phyloP scores from a whole-genome alignment of 1,140 invertebrate genomes.

The Euschistus heros region DNA sequence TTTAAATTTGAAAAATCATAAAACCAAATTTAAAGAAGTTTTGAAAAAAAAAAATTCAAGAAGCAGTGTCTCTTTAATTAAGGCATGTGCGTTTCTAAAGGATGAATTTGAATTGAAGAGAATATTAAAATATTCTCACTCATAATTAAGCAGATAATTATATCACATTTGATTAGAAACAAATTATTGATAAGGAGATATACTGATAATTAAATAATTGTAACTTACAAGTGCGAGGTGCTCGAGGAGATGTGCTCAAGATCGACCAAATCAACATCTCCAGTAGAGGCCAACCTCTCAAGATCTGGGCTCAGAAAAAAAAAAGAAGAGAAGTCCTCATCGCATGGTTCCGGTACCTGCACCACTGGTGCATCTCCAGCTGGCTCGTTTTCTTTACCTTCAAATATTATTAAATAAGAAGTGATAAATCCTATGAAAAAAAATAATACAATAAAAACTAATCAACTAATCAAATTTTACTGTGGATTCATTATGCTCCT shows the following conservation, averaged over 20 bases:
- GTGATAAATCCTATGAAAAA: not conserved
- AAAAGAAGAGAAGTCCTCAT: slow-evolving; percentile 57
- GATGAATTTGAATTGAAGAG: too few relatives aligned
- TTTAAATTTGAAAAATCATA: too few relatives aligned
- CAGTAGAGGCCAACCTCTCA: not conserved
- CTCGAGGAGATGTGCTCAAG: slow-evolving; percentile 40
- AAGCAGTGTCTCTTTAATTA: too few relatives aligned
- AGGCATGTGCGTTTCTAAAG: too few relatives aligned
- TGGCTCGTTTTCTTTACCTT: slow-evolving; percentile 10
- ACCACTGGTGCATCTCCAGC: slow-evolving; percentile 15
- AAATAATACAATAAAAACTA: too few relatives aligned
- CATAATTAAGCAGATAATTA: too few relatives aligned
- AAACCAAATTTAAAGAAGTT: too few relatives aligned
- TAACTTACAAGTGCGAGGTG: slow-evolving; percentile 38
- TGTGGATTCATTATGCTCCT: too few relatives aligned
- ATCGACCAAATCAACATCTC: slow-evolving; percentile 22
- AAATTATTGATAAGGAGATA: not conserved
- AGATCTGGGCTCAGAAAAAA: slow-evolving; percentile 38
- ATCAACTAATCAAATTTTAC: too few relatives aligned
- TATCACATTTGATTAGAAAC: too few relatives aligned
- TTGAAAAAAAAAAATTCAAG: too few relatives aligned
- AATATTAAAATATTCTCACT: too few relatives aligned
- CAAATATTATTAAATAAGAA: not conserved
- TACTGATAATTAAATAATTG: not conserved
- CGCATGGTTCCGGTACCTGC: slow-evolving; percentile 49